Conservation (phyloP, 1,140 invertebrate species). For the Diorhabda carinulata region DNA sequence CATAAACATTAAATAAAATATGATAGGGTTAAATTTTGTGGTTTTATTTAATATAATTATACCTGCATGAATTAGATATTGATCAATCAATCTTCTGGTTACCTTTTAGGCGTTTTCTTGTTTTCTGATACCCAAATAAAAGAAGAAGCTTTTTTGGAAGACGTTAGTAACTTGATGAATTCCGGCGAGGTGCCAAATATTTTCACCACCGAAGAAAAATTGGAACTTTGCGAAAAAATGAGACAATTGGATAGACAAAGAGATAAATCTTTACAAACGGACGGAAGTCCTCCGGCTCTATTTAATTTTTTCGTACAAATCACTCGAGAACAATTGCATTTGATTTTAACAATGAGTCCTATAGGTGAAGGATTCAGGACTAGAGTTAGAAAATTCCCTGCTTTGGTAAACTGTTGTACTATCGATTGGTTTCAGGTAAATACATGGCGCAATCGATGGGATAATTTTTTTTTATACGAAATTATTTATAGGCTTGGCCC, state of each 20-base stretch:
- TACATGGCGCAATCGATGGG: neutral
- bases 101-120: conserved; percentile 71
- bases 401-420: conserved; percentile 93
- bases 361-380: conserved; percentile 83
- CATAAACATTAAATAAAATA: no score
- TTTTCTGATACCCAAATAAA: conserved; percentile 70
- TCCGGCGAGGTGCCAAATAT: conserved; percentile 93
- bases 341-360: conserved; percentile 89
- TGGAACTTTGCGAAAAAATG: conserved; percentile 94
- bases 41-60: no score
- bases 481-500: conserved; percentile 73
- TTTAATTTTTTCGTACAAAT: conserved; percentile 91
- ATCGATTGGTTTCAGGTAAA: conserved; percentile 95
- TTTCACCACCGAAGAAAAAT: conserved; percentile 83
- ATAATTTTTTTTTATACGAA: neutral
- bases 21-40: no score
- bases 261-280: conserved; percentile 86
- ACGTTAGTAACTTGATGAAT: conserved; percentile 91
- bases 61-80: no score
- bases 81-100: neutral
- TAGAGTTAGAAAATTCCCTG: conserved; percentile 88
- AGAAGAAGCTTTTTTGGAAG: conserved; percentile 89
- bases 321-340: conserved; percentile 87
- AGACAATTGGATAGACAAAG: conserved; percentile 81
- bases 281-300: conserved; percentile 84